Base-by-base conservation (phyloP, 2,888 invertebrate species). In the Sipha maydis region DNA sequence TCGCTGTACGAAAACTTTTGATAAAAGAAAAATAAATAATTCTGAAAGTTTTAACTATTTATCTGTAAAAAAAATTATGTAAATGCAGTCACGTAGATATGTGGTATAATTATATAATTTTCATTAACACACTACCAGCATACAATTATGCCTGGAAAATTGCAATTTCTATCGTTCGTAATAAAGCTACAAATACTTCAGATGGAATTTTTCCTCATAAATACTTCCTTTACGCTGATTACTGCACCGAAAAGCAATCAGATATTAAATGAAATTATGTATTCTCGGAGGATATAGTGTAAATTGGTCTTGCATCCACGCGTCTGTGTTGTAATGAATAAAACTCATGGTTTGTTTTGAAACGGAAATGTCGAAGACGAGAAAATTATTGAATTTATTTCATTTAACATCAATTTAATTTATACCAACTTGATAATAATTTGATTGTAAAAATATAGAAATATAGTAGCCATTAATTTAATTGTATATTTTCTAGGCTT, bases 261-360 rank as follows among this genome's bases (percentile, higher is more conserved):
- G 11, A 80, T 41, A 80, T 69, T 67, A 67, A 80, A 80, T 80
- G 25, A 67, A 80, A 41, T 80, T 80, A 80, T 67, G 41, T 80
- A 69, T 80, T 80, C 80, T 41, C 80, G 9, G 5, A 69, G 80
- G 67, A 80, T 80, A 41, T 67, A 34, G n/a, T n/a, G 28, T n/a
- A 80, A 28, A 80, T 69, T 67, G 19, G 3, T 11, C 0, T 7
- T 41, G 28, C n/a, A 41, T 41, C 14, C 31, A 61, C 61, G 61
- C 11, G 79, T 80, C 41, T 41, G n/a, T 17, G 80, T 80, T 7
- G 9, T 28, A 80, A 80, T 41, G n/a, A 80, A 80, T 67, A 41
- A 19, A 28, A n/a, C 17, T 3, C 67, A n/a, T 67, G 67, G 31
- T 41, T 67, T 41, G 28, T 19, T 28, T 9, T 9, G 21, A 38